phyloP scores from a whole-genome alignment of 2,113 vertebrate genomes.

The Misgurnus mizolepis region DNA sequence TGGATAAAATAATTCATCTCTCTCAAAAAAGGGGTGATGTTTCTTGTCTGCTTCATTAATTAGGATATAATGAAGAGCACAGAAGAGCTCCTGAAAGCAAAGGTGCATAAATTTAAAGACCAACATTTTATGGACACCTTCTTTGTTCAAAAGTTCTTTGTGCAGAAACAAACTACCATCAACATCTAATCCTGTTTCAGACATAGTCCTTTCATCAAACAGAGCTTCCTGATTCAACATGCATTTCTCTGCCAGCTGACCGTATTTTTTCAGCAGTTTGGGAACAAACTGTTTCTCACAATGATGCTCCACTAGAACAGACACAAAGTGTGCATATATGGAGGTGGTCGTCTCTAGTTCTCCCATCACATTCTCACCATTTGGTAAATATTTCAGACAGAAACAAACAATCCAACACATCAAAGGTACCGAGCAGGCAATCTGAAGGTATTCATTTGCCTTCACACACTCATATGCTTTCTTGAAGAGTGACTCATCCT shows the following conservation, averaged over 20 bases:
- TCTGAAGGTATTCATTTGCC: background rate
- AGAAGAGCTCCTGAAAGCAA: constrained; percentile 60
- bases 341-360: constrained; percentile 7
- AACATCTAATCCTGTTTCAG: background rate
- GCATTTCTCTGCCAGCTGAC: constrained; percentile 11
- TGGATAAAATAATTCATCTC: background rate
- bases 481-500: background rate
- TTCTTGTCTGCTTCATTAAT: constrained; percentile 12
- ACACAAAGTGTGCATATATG: constrained; percentile 22
- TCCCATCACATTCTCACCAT: background rate
- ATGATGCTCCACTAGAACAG: constrained; percentile 17
- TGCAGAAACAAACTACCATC: background rate
- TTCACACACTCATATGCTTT: background rate
- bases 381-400: background rate
- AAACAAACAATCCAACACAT: constrained; percentile 20
- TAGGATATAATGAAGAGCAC: constrained; percentile 33
- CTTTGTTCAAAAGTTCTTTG: constrained; percentile 15
- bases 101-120: constrained; percentile 47
- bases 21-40: background rate
- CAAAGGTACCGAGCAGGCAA: background rate
- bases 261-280: constrained; percentile 1
- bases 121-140: background rate
- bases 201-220: constrained; percentile 9
- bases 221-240: background rate
- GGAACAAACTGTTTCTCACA: background rate